Evolutionary conservation across 2,113 vertebrate species (phyloP).

Genomic region (Alouatta palliata): DNA sequence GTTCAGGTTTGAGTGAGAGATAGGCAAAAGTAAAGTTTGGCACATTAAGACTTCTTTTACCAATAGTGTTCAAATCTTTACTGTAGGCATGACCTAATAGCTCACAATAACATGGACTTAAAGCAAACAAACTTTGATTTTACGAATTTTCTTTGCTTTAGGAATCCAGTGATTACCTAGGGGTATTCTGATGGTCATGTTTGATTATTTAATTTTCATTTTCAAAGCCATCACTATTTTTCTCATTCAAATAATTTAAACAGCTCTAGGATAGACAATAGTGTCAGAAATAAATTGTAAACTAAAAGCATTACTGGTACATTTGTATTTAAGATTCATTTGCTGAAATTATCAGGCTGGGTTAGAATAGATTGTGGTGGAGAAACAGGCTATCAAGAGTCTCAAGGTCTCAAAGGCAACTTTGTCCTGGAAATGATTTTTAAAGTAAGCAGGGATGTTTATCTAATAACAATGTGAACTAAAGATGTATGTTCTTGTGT

Average conservation of each 20-base stretch:
- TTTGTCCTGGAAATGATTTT: slow-evolving; percentile 31
- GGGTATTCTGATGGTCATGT: not conserved
- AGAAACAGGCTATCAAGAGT: not conserved
- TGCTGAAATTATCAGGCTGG: slow-evolving; percentile 37
- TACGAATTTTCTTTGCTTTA: slow-evolving; percentile 41
- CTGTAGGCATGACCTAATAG: not conserved
- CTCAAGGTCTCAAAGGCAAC: not conserved
- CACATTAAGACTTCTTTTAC: not conserved
- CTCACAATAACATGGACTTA: not conserved
- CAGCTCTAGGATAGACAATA: slow-evolving; percentile 45
- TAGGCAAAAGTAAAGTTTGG: not conserved
- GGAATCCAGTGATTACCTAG: not conserved
- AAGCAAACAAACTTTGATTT: not conserved
- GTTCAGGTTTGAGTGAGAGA: not conserved
- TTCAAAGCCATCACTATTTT: slow-evolving; percentile 44
- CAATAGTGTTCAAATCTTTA: not conserved
- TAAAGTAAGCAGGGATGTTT: not conserved
- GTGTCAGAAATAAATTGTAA: slow-evolving; percentile 52
- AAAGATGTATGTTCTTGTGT: not conserved
- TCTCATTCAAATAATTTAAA: slow-evolving; percentile 53
- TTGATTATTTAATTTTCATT: slow-evolving; percentile 48
- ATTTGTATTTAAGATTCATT: slow-evolving; percentile 56
- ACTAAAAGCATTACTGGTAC: not conserved
- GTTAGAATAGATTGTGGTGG: not conserved
- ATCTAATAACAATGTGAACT: not conserved